phyloP scores from a whole-genome alignment of 2,797 vertebrate genomes.

The Sebastes flavidus region DNA sequence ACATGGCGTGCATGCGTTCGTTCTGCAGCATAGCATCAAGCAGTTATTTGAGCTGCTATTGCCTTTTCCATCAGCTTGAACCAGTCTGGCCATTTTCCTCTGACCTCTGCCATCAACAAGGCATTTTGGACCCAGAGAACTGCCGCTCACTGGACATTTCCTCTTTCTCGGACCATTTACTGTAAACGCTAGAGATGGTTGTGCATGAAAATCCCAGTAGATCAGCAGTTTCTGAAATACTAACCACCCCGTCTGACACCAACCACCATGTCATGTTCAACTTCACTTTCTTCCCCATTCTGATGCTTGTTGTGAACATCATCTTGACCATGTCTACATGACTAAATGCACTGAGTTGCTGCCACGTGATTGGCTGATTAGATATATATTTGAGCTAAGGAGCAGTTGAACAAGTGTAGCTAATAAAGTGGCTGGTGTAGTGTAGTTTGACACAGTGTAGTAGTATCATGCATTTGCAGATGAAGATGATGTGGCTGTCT shows the following conservation, averaged over 20 bases:
- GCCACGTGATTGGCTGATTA: background rate
- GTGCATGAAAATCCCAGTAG: background rate
- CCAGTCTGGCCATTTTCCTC: background rate
- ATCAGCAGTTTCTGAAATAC: background rate
- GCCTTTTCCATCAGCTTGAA: background rate
- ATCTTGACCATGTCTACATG: background rate
- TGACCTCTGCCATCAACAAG: background rate
- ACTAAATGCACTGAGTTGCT: background rate
- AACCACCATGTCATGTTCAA: background rate
- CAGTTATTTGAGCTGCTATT: background rate
- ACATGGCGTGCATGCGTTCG: background rate
- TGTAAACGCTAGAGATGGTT: background rate
- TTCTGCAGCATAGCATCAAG: background rate
- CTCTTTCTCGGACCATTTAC: background rate
- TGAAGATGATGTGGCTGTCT: background rate
- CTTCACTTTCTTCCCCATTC: background rate
- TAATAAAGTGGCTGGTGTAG: background rate
- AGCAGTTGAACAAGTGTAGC: background rate
- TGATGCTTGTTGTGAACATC: background rate
- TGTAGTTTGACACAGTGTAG: background rate
- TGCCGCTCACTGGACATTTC: background rate
- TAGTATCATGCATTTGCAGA: background rate
- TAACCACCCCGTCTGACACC: background rate
- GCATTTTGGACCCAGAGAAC: background rate
- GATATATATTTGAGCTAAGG: background rate